Conservation (phyloP, 2,113 vertebrate species). For the Uropsilus gracilis region DNA sequence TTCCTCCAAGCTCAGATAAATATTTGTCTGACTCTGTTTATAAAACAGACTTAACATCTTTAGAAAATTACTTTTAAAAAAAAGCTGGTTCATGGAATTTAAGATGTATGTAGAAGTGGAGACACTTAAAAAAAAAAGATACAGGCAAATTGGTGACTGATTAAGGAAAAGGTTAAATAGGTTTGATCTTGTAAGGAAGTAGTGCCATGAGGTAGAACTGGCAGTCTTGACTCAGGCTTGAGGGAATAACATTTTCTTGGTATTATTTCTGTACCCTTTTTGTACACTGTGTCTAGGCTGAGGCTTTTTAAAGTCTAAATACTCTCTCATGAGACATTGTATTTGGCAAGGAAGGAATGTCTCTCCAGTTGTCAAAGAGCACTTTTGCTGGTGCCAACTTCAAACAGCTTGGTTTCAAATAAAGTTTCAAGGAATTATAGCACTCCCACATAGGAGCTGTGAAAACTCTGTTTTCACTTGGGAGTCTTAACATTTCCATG, state of each 20-base stretch:
- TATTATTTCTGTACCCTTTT: conserved; percentile 3
- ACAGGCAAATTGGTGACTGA: conserved; percentile 31
- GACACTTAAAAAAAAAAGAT: not conserved
- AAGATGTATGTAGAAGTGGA: not conserved
- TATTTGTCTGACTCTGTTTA: not conserved
- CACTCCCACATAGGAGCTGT: not conserved
- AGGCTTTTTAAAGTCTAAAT: conserved; percentile 38
- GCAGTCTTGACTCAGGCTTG: not conserved
- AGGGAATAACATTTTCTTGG: conserved; percentile 5
- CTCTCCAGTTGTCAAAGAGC: conserved; percentile 30
- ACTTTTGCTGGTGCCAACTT: conserved; percentile 34
- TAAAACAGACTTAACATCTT: conserved; percentile 20
- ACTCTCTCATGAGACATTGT: not conserved
- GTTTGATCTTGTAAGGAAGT: conserved; percentile 17
- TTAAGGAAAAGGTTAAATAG: conserved; percentile 39
- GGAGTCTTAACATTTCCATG: not conserved
- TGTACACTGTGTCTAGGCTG: not conserved
- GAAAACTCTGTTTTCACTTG: not conserved
- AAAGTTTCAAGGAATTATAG: conserved; percentile 51
- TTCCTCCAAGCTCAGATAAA: not conserved
- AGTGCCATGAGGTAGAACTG: not conserved
- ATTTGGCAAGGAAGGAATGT: not conserved
- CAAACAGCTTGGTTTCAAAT: conserved; percentile 21
- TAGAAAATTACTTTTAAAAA: not conserved
- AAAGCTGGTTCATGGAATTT: conserved; percentile 28